These are phyloP conservation scores for Drosophila affinis DNA, from an alignment of 2,888 invertebrate species.

Conservation along the genomic window DNA sequence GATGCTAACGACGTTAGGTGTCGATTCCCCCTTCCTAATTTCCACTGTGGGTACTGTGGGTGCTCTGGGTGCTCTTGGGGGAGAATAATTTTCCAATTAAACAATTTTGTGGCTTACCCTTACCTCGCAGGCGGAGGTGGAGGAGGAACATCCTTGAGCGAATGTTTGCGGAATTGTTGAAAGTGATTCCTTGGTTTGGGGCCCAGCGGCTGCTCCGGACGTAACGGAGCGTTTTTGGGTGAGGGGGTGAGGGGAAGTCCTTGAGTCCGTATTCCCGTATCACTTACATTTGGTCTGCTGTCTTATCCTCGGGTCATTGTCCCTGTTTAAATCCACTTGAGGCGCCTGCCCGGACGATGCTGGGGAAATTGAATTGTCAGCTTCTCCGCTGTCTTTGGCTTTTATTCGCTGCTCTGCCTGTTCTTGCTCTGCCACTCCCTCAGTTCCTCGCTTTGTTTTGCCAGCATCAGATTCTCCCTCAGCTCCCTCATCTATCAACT, in stretches of 20 bases:
- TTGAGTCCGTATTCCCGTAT: conserved; percentile 5
- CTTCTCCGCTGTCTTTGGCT: background rate
- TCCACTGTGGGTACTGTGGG: background rate
- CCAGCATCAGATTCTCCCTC: conserved; percentile 1
- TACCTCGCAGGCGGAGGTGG: background rate
- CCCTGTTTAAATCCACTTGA: conserved; percentile 11
- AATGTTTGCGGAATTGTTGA: conserved; percentile 10
- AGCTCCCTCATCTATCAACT: no score
- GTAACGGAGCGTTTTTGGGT: background rate
- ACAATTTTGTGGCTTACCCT: background rate
- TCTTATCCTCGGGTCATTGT: conserved; percentile 16
- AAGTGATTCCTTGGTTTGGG: background rate
- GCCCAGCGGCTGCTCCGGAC: background rate
- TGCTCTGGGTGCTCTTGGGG: background rate
- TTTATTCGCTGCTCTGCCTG: no score
- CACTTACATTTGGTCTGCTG: conserved; percentile 23
- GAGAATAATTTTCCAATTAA: conserved; percentile 29
- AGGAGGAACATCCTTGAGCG: background rate
- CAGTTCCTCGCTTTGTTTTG: background rate
- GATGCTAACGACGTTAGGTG: background rate
- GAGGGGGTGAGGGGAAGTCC: background rate
- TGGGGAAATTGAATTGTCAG: conserved; percentile 38
- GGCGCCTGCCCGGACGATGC: background rate
- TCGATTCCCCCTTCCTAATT: background rate
- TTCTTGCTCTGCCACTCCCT: background rate